phyloP scores from a whole-genome alignment of 2,797 vertebrate species.

The Pangasius larnaudii region DNA sequence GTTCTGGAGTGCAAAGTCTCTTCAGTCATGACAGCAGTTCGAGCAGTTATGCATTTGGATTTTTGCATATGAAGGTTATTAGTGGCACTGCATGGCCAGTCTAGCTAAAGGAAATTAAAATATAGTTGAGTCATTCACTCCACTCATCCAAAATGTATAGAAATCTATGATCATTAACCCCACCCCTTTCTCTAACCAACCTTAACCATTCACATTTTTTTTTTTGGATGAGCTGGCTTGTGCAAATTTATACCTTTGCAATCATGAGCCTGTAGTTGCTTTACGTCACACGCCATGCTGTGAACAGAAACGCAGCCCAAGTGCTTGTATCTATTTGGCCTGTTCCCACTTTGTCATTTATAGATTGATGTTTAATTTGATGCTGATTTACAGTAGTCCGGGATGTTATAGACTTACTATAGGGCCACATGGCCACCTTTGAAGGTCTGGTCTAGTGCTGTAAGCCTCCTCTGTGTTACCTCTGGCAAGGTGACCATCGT shows the following conservation, averaged over 20 bases:
- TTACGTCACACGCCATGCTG: background rate
- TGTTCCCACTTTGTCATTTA: background rate
- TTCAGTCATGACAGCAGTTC: background rate
- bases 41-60: background rate
- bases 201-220: background rate
- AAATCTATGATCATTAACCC: background rate
- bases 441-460: slow-evolving; percentile 65
- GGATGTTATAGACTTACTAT: background rate
- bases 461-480: slow-evolving; percentile 69
- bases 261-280: background rate
- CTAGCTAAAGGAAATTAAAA: background rate
- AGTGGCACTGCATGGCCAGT: background rate
- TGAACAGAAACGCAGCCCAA: background rate
- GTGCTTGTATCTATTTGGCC: background rate
- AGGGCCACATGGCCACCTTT: slow-evolving; percentile 17
- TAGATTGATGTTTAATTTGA: background rate
- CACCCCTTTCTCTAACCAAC: background rate
- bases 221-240: background rate
- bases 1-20: background rate
- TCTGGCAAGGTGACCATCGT: slow-evolving; percentile 89
- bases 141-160: background rate
- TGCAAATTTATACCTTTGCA: background rate
- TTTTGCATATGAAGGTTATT: background rate
- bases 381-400: background rate
- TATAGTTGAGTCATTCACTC: background rate